Evolutionary conservation across 2,113 vertebrate genomes (phyloP).

Genomic region (Mus pahari): DNA sequence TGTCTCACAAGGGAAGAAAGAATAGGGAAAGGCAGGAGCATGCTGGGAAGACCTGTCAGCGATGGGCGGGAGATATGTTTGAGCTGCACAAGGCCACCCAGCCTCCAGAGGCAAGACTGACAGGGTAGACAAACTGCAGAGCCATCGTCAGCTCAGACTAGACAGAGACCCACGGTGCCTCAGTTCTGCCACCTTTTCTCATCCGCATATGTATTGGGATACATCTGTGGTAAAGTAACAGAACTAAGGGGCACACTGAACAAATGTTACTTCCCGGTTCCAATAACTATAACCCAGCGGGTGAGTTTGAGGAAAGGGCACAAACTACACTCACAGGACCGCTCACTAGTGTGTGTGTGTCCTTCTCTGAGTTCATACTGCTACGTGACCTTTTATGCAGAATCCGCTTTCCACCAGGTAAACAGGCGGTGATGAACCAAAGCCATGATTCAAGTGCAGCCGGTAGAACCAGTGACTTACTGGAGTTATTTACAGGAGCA

Average conservation of each 20-base stretch:
- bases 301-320: neutral
- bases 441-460: neutral
- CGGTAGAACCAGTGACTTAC: neutral
- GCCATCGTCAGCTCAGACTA: neutral
- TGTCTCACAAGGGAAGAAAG: neutral
- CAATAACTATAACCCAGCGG: neutral
- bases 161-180: neutral
- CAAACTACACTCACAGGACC: neutral
- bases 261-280: neutral
- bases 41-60: neutral
- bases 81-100: neutral
- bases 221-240: too few relatives aligned
- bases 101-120: neutral
- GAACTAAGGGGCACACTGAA: neutral
- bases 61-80: neutral
- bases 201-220: rapidly evolving
- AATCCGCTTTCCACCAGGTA: too few relatives aligned
- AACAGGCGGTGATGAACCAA: neutral
- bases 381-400: neutral
- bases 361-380: neutral
- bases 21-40: neutral
- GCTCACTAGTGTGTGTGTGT: neutral
- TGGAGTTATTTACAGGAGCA: neutral
- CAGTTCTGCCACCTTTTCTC: neutral
- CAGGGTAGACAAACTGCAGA: neutral